Evolutionary conservation across 2,888 invertebrate genomes (phyloP), one percentile per base, ranked within the genome.

Genomic region (Chrysodeixis includens): DNA sequence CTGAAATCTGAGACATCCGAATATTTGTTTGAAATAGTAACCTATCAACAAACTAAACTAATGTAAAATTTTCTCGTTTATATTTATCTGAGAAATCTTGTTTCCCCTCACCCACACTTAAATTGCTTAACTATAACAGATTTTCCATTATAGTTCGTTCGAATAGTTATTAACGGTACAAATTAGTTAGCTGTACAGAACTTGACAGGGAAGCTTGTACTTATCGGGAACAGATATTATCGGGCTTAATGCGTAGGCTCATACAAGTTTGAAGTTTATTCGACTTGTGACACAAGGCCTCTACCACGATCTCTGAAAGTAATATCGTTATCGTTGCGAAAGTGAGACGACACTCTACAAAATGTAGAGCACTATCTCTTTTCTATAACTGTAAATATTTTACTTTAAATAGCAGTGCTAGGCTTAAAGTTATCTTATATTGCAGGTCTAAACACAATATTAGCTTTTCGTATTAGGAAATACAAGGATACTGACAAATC

Each of bases 401-500:
- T 59, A 26, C 26, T 26, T 26, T 26, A 26, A 26, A 6, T 26
- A 2, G 2, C 6, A 6, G 26, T 26, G 26, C 3, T 26, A 26
- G 26, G 26, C 26, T 4, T 26, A 26, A 26, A 26, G 26, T 6
- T 26, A 26, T 26, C 26, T 26, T 26, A 26, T 26, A 26, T 26
- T 26, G 6, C 26, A 26, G 26, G 26, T 26, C 22, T 63, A 55
- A 66, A 62, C 62, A 64, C 57, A 81, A 66, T 63, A 77, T 72
- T 78, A 71, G 73, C 70, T 69, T 72, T 80, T 74, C 77, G 74
- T 80, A 81, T 82, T 76, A 71, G 76, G 79, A 81, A 83, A 82
- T 81, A 71, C 72, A 76, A 79, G 66, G 83, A 71, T 65, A 77
- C 81, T 85, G 83, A 86, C 83, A 87, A 82, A 86, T 84, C 83